These are phyloP conservation scores for Sander vitreus DNA, from an alignment of 2,113 vertebrate species.

Conservation along the genomic window DNA sequence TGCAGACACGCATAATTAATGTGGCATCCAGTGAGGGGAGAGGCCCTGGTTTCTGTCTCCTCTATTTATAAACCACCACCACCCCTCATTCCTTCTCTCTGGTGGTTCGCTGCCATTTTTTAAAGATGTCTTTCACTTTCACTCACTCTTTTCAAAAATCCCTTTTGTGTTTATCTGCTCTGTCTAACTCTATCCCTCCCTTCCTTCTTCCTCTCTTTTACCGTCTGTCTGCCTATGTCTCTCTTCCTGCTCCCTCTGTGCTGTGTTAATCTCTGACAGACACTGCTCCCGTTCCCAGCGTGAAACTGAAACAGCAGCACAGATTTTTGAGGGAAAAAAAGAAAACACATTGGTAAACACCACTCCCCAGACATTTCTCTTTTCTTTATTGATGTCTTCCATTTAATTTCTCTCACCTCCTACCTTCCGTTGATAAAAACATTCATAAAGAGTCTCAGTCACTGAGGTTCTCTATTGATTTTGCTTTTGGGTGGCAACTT, in stretches of 20 bases:
- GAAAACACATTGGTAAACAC: conserved; percentile 63
- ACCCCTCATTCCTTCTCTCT: conserved; percentile 14
- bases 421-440: conserved; percentile 57
- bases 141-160: conserved; percentile 32
- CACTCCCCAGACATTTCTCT: conserved; percentile 55
- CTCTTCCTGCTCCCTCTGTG: conserved; percentile 34
- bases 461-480: conserved; percentile 33
- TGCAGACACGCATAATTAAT: conserved; percentile 70
- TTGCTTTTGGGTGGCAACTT: conserved; percentile 58
- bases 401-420: conserved; percentile 68
- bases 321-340: conserved; percentile 39
- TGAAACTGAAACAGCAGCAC: conserved; percentile 61
- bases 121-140: conserved; percentile 36
- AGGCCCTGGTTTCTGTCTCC: conserved; percentile 48
- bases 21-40: conserved; percentile 51
- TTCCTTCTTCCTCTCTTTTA: not conserved
- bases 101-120: conserved; percentile 6
- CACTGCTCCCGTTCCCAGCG: conserved; percentile 64
- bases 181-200: conserved; percentile 31
- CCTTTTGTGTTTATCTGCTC: conserved; percentile 60
- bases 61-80: conserved; percentile 37
- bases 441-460: conserved; percentile 49
- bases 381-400: conserved; percentile 53
- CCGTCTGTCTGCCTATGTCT: conserved; percentile 2
- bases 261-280: conserved; percentile 75